Evolutionary conservation across 2,888 invertebrate genomes (phyloP), one percentile per base, ranked within the genome.

Genomic region (Apantesis nais): DNA sequence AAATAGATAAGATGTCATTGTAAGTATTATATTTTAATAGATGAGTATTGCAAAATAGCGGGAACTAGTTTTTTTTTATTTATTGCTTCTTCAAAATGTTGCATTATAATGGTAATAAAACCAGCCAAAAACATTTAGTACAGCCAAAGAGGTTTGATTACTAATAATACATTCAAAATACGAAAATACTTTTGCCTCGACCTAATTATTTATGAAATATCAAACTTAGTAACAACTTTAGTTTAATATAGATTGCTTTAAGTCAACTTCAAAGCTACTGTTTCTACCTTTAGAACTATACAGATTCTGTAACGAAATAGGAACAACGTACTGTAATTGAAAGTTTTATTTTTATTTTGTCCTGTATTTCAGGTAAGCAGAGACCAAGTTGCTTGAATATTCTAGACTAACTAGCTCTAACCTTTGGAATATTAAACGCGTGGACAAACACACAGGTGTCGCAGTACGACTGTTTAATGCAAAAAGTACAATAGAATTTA

Each of bases 361-460:
- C 34, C 29, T 29, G 37, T 48, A 31, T 66, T 66, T 25, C 37
- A 37, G 48, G 52, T 61, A 63, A 48, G 31, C 48, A 22, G 44
- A 37, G 29, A 68, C 63, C 61, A 71, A 74, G 63, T 70, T 48
- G 64, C 65, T 79, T 65, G 68, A 78, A 79, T 80, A 79, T 80
- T 79, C 76, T 75, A 71, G 65, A 58, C 61, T 68, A 58, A 67
- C 76, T 69, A 75, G 71, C 72, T 69, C 67, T 67, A 63, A 3
- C 62, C n/a, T 67, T 73, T 62, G 61, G 55, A 76, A 76, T 76
- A 78, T 73, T 73, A 69, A 78, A 74, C 68, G 41, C 55, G 61
- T 48, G 25, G 58, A 29, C 29, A 58, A 66, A 67, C 67, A 60
- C n/a, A 67, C 61, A 67, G 67, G 67, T 61, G 67, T 67, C 44